Base-by-base conservation (phyloP, 2,113 vertebrate species). In the Alosa alosa region DNA sequence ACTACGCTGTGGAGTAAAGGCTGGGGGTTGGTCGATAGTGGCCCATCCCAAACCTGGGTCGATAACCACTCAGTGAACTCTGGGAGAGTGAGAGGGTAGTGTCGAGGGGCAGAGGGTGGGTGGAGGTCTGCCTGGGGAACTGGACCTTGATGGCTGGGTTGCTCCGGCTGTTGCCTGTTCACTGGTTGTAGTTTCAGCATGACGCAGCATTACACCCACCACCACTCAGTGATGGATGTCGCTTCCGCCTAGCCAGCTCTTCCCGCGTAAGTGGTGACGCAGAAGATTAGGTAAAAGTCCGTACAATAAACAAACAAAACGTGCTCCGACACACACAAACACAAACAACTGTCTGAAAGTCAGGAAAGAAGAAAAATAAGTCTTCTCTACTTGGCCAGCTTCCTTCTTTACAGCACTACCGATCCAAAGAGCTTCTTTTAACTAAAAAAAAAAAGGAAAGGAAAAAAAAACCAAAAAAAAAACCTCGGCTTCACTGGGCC, bases 1-100 rank as follows among this genome's bases (percentile, higher is more conserved):
- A 18, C 5, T 13, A 4, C 8, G 64, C 60, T 8, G 22, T 84
- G 22, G 47, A 86, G 82, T 50, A 39, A 25, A 36, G 50, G 8
- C 39, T 39, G 47, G 81, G 15, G 89, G 86, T 88, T 86, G 87
- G 85, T 87, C 86, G 82, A 90, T 87, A 86, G 6, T 1, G 17
- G 78, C 18, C 45, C n/a, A 86, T 81, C 72, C 50, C 31, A 75
- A 20, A 55, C 36, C 82, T 9, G 57, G 84, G 22, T 87, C 88
- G 78, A 87, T 87, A 86, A 13, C 31, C 41, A 46, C 82, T 81
- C 46, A 18, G 49, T 82, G 44, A 8, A n/a, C 81, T 46, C 31
- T 17, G 31, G 15, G 31, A 72, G n/a, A 22, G 55, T 4, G 55
- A 57, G 55, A 18, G 55, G 47, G 47, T 13, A 49, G 55, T 4